These are phyloP conservation scores for Heteronetta atricapilla DNA, from an alignment of 2,113 vertebrate species.

Conservation along the genomic window DNA sequence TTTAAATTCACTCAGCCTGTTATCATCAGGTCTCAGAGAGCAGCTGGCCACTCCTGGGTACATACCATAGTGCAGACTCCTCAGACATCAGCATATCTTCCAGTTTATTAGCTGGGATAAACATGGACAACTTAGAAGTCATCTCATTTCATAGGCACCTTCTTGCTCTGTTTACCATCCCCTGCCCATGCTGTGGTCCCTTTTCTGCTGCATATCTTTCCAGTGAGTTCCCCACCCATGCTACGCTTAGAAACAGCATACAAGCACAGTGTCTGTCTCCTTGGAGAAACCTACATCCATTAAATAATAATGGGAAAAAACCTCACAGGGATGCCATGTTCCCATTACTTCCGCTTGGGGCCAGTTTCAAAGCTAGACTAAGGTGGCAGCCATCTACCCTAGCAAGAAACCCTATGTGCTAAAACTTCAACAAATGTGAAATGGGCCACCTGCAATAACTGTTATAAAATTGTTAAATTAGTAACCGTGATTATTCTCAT, in stretches of 20 bases:
- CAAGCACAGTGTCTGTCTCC: accelerated
- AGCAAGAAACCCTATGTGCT: neutral
- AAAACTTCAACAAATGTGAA: constrained; percentile 3
- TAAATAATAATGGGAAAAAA: neutral
- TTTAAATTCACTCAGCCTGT: neutral
- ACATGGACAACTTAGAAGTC: neutral
- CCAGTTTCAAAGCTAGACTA: neutral
- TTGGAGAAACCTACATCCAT: neutral
- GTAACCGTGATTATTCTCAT: neutral
- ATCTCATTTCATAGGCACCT: neutral
- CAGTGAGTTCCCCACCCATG: neutral
- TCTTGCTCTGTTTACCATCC: neutral
- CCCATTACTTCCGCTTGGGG: neutral
- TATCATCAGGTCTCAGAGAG: neutral
- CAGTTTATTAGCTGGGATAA: neutral
- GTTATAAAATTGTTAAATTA: constrained; percentile 21
- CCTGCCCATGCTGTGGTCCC: neutral
- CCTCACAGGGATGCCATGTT: neutral
- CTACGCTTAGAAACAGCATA: neutral
- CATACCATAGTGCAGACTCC: neutral
- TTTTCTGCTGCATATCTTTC: neutral
- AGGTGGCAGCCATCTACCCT: neutral
- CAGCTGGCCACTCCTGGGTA: neutral
- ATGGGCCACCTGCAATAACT: constrained; percentile 13
- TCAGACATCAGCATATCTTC: neutral